Evolutionary conservation across 2,888 invertebrate species (phyloP), one percentile per base, ranked within the genome.

Genomic region (Meloe dianella): DNA sequence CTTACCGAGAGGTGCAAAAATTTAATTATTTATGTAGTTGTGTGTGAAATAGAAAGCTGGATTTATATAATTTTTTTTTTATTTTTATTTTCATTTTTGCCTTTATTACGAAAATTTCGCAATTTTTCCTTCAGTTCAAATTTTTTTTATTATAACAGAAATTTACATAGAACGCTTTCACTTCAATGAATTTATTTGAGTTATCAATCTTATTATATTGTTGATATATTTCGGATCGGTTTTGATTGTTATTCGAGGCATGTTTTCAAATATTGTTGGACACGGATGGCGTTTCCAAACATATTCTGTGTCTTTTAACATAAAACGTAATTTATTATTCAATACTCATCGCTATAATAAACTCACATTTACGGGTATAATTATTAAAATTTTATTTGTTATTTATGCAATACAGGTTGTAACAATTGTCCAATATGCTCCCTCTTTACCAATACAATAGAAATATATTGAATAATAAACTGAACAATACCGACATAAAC

Each of bases 1-100:
- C 72, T 72, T 72, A 69, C 66, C 7, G 20, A 67, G 67, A 71
- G 72, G 72, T 70, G 73, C 70, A 71, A 73, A n/a, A n/a, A 72
- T 71, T 73, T 72, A 73, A 72, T 72, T 73, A 67, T 67, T 64
- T 64, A 63, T 63, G 60, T 32, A 12, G 12, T 10, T 47, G 47
- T 47, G 20, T 41, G 17, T 8, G 20, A 64, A 67, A 67, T 67
- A 67, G 67, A 67, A 67, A 67, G 67, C 61, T 7, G 20, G 20
- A 20, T 47, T 47, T 47, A 47, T 47, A 14, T 32, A 32, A 32
- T 7, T 35, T 35, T 35, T 35, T 14, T 35, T 30, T 9, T 6
- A 1, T 30, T 30, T 7, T 30, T 6, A 8, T 41, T 41, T n/a
- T 38, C 38, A n/a, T 38, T 3, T n/a, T 35, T 35, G 35, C 7